These are phyloP conservation scores for Heteromurus nitidus DNA, from an alignment of 2,888 invertebrate species.

Conservation along the genomic window DNA sequence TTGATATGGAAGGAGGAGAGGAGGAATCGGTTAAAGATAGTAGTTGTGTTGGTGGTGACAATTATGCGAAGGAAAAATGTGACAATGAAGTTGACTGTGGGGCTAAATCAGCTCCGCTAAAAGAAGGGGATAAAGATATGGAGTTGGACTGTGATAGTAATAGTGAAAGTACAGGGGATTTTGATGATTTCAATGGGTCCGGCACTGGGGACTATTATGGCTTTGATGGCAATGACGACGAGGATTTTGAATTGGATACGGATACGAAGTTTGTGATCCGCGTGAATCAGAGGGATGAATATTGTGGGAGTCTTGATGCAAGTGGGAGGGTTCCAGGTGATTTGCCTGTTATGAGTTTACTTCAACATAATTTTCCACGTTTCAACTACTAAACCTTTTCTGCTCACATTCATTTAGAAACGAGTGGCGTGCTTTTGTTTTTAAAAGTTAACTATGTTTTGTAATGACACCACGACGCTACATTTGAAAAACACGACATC, in stretches of 20 bases:
- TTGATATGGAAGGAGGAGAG: constrained; percentile 8
- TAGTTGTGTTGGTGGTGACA: not conserved
- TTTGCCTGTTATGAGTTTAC: too few relatives aligned
- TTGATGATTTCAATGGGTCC: constrained; percentile 5
- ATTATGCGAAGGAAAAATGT: not conserved
- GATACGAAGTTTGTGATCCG: constrained; percentile 6
- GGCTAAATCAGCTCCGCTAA: too few relatives aligned
- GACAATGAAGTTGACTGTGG: constrained; percentile 3
- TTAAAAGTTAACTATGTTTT: too few relatives aligned
- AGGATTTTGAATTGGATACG: constrained; percentile 32
- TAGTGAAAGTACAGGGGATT: constrained; percentile 13
- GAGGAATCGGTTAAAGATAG: constrained; percentile 1
- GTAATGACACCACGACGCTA: too few relatives aligned
- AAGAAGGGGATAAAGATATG: constrained; percentile 8
- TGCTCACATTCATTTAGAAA: too few relatives aligned
- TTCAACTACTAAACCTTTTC: too few relatives aligned
- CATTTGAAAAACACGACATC: too few relatives aligned
- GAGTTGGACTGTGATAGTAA: constrained; percentile 24
- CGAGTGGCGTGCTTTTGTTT: too few relatives aligned
- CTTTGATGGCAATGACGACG: constrained; percentile 19
- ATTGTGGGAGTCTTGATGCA: constrained; percentile 27
- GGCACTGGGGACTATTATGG: constrained; percentile 32
- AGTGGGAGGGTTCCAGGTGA: constrained; percentile 37
- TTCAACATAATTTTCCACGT: too few relatives aligned
- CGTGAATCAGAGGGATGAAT: constrained; percentile 8